Evolutionary conservation across 2,113 vertebrate genomes (phyloP).

Genomic region (Thamnophis sirtalis): DNA sequence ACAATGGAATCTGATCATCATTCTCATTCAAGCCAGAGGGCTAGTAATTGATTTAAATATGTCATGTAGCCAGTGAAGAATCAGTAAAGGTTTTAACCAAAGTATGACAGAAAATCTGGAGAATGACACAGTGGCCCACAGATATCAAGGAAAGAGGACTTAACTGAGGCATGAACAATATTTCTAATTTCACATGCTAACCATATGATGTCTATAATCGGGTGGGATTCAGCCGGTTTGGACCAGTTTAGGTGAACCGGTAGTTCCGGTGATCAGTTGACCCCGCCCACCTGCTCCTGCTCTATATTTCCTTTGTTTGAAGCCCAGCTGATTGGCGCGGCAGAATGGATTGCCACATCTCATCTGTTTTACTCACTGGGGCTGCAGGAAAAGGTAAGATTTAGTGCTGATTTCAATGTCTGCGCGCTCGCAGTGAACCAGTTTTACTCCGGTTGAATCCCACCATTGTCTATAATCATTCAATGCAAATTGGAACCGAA

Average conservation of each 20-base stretch:
- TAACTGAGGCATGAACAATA: background rate
- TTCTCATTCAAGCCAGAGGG: background rate
- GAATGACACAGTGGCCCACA: background rate
- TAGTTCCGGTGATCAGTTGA: too few species aligned
- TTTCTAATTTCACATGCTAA: background rate
- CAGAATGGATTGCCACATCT: too few species aligned
- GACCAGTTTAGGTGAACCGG: too few species aligned
- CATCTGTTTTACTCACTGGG: too few species aligned
- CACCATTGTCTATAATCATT: background rate
- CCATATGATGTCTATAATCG: background rate
- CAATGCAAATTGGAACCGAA: background rate
- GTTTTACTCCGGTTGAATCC: too few species aligned
- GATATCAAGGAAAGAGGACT: background rate
- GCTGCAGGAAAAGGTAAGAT: too few species aligned
- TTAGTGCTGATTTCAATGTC: too few species aligned
- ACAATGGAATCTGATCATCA: background rate
- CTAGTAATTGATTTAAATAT: background rate
- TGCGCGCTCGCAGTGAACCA: too few species aligned
- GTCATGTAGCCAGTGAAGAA: background rate
- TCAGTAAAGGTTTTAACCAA: background rate
- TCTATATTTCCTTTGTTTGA: too few species aligned
- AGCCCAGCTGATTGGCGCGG: too few species aligned
- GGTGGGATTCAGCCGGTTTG: too few species aligned
- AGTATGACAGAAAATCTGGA: background rate
- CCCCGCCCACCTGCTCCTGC: too few species aligned